Percentiles rank a stretch among this genome's conserved stretches.
phyloP scores from a whole-genome alignment of 2,797 vertebrate species.

The Nannoperca obscura region DNA sequence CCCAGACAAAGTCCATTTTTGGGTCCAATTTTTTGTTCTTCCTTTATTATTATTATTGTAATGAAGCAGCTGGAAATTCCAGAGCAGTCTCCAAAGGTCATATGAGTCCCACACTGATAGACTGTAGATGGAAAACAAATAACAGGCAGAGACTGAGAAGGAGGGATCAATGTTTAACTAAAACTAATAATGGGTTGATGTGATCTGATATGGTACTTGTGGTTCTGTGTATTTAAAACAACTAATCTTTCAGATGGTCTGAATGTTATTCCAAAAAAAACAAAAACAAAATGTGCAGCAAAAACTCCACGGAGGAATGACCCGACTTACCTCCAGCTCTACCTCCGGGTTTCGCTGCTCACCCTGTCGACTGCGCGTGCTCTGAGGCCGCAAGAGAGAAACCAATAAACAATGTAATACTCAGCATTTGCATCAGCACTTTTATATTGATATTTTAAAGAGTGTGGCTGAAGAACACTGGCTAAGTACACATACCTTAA shows the following conservation, averaged over 20 bases:
- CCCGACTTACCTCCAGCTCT: slow-evolving; percentile 92
- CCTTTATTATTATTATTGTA: slow-evolving; percentile 9
- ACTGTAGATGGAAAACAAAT: slow-evolving; percentile 10
- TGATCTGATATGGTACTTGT: neutral
- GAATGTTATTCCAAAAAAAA: neutral
- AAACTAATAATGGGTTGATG: neutral
- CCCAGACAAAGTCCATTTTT: slow-evolving; percentile 37
- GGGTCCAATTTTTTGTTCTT: neutral
- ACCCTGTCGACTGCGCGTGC: slow-evolving; percentile 97
- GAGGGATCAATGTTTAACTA: neutral
- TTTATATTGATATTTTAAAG: neutral
- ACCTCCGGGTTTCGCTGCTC: slow-evolving; percentile 97
- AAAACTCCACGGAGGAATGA: neutral
- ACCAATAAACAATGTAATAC: neutral
- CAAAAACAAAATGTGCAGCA: neutral
- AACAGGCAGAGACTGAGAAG: slow-evolving; percentile 1
- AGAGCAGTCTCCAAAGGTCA: slow-evolving; percentile 43
- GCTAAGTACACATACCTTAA: slow-evolving; percentile 88
- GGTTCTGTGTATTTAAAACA: neutral
- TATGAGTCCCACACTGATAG: slow-evolving; percentile 41
- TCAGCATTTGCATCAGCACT: neutral
- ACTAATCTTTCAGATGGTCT: neutral
- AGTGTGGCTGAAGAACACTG: neutral
- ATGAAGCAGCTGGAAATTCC: slow-evolving; percentile 47
- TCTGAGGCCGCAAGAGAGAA: slow-evolving; percentile 80